These are phyloP conservation scores for Triplophysa dalaica DNA, from an alignment of 2,113 vertebrate genomes.

Conservation along the genomic window DNA sequence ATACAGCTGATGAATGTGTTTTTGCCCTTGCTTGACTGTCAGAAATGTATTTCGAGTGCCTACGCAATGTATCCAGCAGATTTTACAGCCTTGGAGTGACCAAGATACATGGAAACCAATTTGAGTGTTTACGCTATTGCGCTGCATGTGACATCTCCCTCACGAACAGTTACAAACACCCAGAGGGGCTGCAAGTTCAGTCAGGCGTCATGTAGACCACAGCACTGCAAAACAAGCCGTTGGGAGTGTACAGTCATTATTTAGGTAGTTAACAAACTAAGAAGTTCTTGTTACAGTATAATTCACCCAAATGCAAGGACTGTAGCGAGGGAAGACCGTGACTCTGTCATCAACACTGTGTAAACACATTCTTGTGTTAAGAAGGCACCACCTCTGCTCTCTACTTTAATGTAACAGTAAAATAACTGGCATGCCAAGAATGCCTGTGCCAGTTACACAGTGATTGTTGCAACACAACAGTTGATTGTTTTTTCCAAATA, in stretches of 20 bases:
- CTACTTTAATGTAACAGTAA: background rate
- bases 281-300: background rate
- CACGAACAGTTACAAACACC: constrained; percentile 40
- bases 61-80: background rate
- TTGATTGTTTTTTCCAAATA: background rate
- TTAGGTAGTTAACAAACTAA: background rate
- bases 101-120: constrained; percentile 10
- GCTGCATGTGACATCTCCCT: background rate
- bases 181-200: constrained; percentile 26
- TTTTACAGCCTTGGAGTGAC: background rate
- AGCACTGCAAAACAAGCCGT: constrained; percentile 20
- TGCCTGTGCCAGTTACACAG: background rate
- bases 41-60: background rate
- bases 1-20: background rate
- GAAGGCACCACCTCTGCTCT: background rate
- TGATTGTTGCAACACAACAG: constrained; percentile 1
- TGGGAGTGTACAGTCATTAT: background rate
- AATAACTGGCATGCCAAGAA: background rate
- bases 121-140: constrained; percentile 30
- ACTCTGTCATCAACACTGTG: background rate
- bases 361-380: constrained; percentile 12
- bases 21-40: background rate
- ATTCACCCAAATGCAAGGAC: background rate
- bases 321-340: background rate
- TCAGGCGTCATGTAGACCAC: constrained; percentile 10